These are phyloP conservation scores for Tupaia tana DNA, from an alignment of 2,113 vertebrate species.

Conservation along the genomic window DNA sequence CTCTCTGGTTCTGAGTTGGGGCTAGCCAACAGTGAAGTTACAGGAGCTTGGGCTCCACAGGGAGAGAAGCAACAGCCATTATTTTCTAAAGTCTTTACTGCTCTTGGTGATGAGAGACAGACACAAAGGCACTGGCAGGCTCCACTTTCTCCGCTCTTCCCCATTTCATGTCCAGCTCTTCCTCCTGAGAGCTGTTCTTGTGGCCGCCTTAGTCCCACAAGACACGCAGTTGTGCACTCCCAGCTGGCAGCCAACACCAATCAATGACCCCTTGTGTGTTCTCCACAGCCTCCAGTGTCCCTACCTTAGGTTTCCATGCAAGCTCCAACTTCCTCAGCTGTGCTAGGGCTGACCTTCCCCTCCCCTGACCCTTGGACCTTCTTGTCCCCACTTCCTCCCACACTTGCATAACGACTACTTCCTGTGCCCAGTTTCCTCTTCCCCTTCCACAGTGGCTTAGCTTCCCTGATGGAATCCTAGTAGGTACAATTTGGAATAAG, in stretches of 20 bases:
- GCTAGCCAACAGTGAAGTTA: background rate
- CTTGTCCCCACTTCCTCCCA: background rate
- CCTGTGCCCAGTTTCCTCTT: too few relatives aligned
- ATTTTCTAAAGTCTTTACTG: fast-evolving
- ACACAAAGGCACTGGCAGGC: too few relatives aligned
- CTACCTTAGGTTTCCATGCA: background rate
- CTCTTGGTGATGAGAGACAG: background rate
- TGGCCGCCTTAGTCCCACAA: background rate
- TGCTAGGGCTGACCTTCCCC: background rate
- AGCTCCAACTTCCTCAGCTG: background rate
- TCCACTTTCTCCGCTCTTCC: background rate
- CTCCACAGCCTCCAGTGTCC: too few relatives aligned
- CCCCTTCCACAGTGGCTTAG: background rate
- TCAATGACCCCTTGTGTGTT: background rate
- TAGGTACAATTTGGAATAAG: background rate
- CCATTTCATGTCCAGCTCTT: background rate
- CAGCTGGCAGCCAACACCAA: background rate
- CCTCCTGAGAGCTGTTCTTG: background rate
- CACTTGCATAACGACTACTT: background rate
- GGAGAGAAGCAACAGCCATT: too few relatives aligned
- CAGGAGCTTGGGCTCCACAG: background rate
- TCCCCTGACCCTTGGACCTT: too few relatives aligned
- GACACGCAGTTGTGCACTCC: background rate
- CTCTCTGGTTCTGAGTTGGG: fast-evolving
- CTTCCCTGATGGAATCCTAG: background rate